These are phyloP conservation scores for Calephelis virginiensis DNA, from an alignment of 1,140 invertebrate genomes.

Conservation along the genomic window DNA sequence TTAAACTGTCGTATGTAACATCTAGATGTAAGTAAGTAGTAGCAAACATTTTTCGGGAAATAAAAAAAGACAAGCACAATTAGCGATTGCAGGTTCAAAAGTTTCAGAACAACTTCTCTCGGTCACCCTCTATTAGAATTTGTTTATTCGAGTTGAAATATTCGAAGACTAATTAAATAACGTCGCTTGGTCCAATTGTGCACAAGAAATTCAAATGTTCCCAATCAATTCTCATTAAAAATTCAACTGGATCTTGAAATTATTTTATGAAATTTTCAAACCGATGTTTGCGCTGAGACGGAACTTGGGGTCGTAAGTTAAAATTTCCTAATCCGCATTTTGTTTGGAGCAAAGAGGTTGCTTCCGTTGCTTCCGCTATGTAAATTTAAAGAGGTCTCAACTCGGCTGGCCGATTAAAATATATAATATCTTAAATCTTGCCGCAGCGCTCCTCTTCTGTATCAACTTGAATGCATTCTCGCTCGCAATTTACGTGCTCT, in stretches of 20 bases:
- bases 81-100: conserved; percentile 30
- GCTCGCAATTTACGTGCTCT: conserved; percentile 65
- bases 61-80: conserved; percentile 25
- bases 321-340: conserved; percentile 65
- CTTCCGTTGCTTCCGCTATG: conserved; percentile 61
- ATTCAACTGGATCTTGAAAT: conserved; percentile 61
- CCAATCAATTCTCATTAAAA: conserved; percentile 72
- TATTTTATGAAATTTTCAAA: conserved; percentile 68
- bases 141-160: conserved; percentile 60
- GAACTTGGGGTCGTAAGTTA: conserved; percentile 60
- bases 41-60: not conserved
- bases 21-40: too few species aligned
- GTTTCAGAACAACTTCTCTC: conserved; percentile 40
- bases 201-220: conserved; percentile 67
- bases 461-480: conserved; percentile 63
- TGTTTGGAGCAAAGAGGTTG: conserved; percentile 54
- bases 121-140: conserved; percentile 47
- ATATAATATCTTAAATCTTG: conserved; percentile 73
- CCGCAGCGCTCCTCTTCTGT: conserved; percentile 46
- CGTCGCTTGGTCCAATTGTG: conserved; percentile 49
- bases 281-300: conserved; percentile 53
- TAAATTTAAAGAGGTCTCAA: conserved; percentile 64
- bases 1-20: too few species aligned
- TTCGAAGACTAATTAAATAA: conserved; percentile 63
- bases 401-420: conserved; percentile 59